These are phyloP conservation scores for Poecilia velifera DNA, from an alignment of 2,797 vertebrate species.

Conservation along the genomic window DNA sequence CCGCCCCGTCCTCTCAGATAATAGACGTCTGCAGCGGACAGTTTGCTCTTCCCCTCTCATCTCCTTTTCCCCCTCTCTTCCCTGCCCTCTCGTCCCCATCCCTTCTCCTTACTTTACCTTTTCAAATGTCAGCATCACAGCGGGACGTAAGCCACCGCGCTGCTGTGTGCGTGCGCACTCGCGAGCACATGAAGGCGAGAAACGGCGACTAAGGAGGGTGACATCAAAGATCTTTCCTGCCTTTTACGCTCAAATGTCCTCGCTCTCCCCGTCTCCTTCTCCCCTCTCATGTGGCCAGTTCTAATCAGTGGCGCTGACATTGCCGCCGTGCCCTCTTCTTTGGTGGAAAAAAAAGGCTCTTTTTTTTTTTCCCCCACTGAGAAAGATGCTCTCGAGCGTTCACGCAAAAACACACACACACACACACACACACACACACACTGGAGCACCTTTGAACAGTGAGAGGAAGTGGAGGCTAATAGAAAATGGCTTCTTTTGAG, in stretches of 20 bases:
- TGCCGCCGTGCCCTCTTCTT: conserved; percentile 84
- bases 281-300: conserved; percentile 82
- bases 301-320: conserved; percentile 84
- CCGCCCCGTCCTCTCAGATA: conserved; percentile 29
- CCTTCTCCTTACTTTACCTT: conserved; percentile 82
- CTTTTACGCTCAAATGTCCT: conserved; percentile 83
- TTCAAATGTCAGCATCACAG: conserved; percentile 85
- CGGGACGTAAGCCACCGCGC: conserved; percentile 76
- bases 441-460: conserved; percentile 81
- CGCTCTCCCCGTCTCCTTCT: conserved; percentile 69
- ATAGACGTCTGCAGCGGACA: conserved; percentile 40
- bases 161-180: conserved; percentile 54
- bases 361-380: conserved; percentile 65
- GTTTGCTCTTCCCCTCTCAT: conserved; percentile 67
- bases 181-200: conserved; percentile 58
- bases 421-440: conserved; percentile 53
- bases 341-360: conserved; percentile 83
- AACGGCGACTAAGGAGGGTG: conserved; percentile 78
- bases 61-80: conserved; percentile 35
- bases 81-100: conserved; percentile 62
- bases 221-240: conserved; percentile 82
- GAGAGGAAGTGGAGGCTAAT: conserved; percentile 77
- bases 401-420: conserved; percentile 48
- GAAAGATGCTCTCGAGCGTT: conserved; percentile 77
- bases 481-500: conserved; percentile 83